These are phyloP conservation scores for Metallyticus violacea DNA, from an alignment of 2,888 invertebrate species.

Conservation along the genomic window DNA sequence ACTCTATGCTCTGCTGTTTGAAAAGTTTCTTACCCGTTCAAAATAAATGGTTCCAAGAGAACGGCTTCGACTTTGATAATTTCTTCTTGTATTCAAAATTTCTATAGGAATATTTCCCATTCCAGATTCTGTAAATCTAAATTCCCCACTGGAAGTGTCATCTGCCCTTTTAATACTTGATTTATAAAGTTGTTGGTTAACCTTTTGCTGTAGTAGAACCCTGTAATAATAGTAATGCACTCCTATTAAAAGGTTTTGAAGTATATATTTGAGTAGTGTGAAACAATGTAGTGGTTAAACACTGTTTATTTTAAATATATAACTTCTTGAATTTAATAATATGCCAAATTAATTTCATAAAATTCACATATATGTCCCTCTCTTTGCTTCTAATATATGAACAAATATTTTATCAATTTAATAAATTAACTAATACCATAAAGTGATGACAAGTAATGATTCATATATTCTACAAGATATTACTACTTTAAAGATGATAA, in stretches of 20 bases:
- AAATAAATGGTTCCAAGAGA: constrained; percentile 30
- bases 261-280: not conserved
- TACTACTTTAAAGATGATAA: too few species aligned
- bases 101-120: constrained; percentile 46
- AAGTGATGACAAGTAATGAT: too few species aligned
- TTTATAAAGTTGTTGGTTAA: constrained; percentile 38
- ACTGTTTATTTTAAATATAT: too few species aligned
- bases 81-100: constrained; percentile 42
- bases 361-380: too few species aligned
- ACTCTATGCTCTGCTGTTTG: too few species aligned
- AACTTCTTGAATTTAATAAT: too few species aligned
- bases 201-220: constrained; percentile 20
- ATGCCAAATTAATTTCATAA: too few species aligned
- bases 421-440: too few species aligned
- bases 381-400: too few species aligned
- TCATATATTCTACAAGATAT: too few species aligned
- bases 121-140: constrained; percentile 44
- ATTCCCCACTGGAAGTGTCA: constrained; percentile 41
- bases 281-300: not conserved
- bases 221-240: not conserved
- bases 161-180: constrained; percentile 39
- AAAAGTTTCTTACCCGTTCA: constrained; percentile 33
- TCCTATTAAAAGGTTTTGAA: not conserved
- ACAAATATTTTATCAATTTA: too few species aligned
- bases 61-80: constrained; percentile 22